Base-by-base conservation (phyloP, 2,888 invertebrate species). In the Oxystoma pomonae region DNA sequence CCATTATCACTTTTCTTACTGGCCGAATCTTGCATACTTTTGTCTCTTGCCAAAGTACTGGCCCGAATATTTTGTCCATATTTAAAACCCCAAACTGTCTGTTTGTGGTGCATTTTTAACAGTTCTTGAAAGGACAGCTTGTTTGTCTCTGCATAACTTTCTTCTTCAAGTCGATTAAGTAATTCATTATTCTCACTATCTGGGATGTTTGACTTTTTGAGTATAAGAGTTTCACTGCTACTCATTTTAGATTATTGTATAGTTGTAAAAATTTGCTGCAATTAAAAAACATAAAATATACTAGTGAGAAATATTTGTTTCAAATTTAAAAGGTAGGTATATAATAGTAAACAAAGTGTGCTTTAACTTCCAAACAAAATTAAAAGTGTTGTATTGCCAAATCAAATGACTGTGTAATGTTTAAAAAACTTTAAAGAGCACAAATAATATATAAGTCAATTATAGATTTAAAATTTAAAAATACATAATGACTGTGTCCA, bases 1-100 rank as follows among this genome's bases (percentile, higher is more conserved):
- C 63, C 65, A 19, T 20, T 65, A n/a, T 65, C 67, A 3, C 57
- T 53, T 20, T 60, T 65, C 58, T 55, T 67, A 61, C 55, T 64
- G 61, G 22, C 70, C 61, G 22, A 68, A 64, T 67, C 72, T 62
- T 72, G 70, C 35, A 70, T 64, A 57, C 64, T 71, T 63, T 73
- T 74, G 59, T 72, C 72, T 57, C 74, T 68, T 3, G 72, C 72
- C 53, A 73, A 62, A 49, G 72, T 67, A 59, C 65, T 71, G 50
- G 70, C 71, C 20, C 70, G 70, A 21, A 73, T 69, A 64, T 75
- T 76, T 66, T 76, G 73, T 5, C 76, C 76, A 63, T 76, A 77
- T 65, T 74, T 72, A 59, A 77, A 77, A 12, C 76, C 77, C 72
- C 74, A 77, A 7, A 77, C 74, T 2, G 74, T 70, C 62, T 75